Evolutionary conservation across 2,797 vertebrate genomes (phyloP), one percentile per base, ranked within the genome.

Genomic region (Siniperca scherzeri): DNA sequence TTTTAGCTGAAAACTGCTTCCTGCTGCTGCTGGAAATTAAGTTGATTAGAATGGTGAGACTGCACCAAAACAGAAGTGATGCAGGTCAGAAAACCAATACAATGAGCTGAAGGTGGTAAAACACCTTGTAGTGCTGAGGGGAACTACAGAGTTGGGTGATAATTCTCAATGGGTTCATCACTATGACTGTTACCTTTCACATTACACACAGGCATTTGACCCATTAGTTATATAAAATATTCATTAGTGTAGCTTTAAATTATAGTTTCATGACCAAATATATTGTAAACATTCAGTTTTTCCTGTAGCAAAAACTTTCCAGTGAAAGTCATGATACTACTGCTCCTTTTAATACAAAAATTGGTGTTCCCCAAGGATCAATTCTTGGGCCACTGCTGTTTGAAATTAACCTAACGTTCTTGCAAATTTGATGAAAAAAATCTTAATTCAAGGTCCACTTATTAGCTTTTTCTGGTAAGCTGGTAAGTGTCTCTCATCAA

Each of bases 321-420:
- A 33, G 3, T 69, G 38, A 50, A 71, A 36, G 25, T 2, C 7
- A 33, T 30, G 16, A 67, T 12, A 57, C 17, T 61, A 1, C 7
- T 61, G 3, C 7, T 38, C 3, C 4, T 46, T 46, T 42, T 4
- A 6, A 30, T 38, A 48, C 0, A 11, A 59, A 25, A 70, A 42
- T 7, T 68, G 80, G 62, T 44, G 80, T 78, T 83, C 74, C 67
- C 2, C 80, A 78, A 14, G 62, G 80, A 78, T 70, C 68, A 0
- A 0, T 55, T 68, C 19, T 70, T 0, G 5, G 10, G 16, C 69
- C 50, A 70, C 61, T 69, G n/a, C 7, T 38, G 27, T 65, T 67
- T 42, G 33, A 25, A 46, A 46, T 44, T 52, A 12, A 60, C 2
- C 42, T 19, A 19, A 68, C 2, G 5, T 11, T 46, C 17, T 2